Percentiles rank a stretch among this genome's conserved stretches.
Evolutionary conservation across 2,113 vertebrate species (phyloP).

Genomic region (Prunella himalayana): DNA sequence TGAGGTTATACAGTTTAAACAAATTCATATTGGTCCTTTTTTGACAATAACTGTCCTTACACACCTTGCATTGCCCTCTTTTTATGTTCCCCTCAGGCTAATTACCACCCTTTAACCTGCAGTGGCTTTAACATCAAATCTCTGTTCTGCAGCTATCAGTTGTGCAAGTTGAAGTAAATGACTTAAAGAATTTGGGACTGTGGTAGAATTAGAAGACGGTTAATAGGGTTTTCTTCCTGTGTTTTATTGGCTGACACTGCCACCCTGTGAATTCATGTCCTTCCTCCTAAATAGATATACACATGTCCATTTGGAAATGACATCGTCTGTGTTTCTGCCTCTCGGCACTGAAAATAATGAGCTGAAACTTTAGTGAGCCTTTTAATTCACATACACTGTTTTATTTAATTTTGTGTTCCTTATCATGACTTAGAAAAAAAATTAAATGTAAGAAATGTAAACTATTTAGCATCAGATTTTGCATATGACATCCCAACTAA

Average conservation of each 20-base stretch:
- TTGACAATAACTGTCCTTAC: not conserved
- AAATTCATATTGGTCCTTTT: not conserved
- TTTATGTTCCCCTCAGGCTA: not conserved
- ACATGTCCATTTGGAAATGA: not conserved
- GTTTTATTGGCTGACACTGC: not conserved
- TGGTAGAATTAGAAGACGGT: not conserved
- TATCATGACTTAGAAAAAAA: not conserved
- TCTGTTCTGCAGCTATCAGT: not conserved
- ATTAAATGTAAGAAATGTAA: not conserved
- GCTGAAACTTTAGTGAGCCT: not conserved
- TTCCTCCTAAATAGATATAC: not conserved
- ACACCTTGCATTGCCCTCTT: not conserved
- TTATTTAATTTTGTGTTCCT: not conserved
- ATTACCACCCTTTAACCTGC: constrained; percentile 5
- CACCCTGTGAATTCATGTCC: not conserved
- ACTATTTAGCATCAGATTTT: not conserved
- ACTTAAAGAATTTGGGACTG: not conserved
- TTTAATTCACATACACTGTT: not conserved
- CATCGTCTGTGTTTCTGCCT: not conserved
- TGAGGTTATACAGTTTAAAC: not conserved
- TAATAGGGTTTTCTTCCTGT: not conserved
- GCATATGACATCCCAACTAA: constrained; percentile 18
- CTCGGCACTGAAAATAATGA: not conserved
- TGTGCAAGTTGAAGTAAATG: not conserved
- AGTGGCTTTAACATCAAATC: not conserved